Evolutionary conservation across 2,797 vertebrate species (phyloP).

Genomic region (Esox lucius): DNA sequence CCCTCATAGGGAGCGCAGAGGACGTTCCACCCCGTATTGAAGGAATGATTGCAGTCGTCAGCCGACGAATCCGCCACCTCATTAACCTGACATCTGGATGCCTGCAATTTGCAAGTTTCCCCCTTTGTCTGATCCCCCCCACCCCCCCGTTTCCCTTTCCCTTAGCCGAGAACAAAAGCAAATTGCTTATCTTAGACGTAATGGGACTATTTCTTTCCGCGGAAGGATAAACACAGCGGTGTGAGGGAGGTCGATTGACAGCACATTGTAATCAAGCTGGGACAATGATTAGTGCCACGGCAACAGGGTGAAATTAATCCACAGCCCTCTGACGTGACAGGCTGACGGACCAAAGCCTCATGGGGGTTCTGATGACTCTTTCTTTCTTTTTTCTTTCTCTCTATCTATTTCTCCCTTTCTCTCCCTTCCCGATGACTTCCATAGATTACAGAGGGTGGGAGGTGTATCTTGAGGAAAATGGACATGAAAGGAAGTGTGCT

Average conservation of each 20-base stretch:
- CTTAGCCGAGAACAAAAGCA: conserved; percentile 38
- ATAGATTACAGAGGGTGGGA: conserved; percentile 31
- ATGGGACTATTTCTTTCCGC: conserved; percentile 47
- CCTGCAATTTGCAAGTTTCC: conserved; percentile 31
- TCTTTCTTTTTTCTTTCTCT: conserved; percentile 5
- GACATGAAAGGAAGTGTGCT: conserved; percentile 60
- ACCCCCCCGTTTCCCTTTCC: conserved; percentile 7
- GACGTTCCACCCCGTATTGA: conserved; percentile 24
- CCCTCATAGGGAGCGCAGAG: conserved; percentile 24
- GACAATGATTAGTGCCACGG: conserved; percentile 60
- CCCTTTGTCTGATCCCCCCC: neutral
- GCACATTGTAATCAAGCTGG: conserved; percentile 9
- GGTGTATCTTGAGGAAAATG: neutral
- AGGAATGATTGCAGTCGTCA: conserved; percentile 29
- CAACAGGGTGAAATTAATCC: conserved; percentile 61
- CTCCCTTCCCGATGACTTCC: conserved; percentile 48
- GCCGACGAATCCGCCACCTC: conserved; percentile 42
- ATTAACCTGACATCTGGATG: conserved; percentile 47
- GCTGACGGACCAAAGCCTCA: conserved; percentile 48
- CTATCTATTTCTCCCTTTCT: neutral
- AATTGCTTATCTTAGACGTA: conserved; percentile 51
- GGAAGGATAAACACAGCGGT: conserved; percentile 43
- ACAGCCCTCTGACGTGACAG: conserved; percentile 40
- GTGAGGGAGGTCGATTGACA: conserved; percentile 39
- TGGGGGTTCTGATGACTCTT: conserved; percentile 30